phyloP scores from a whole-genome alignment of 2,888 invertebrate species.

The Rhabditoides inermis region DNA sequence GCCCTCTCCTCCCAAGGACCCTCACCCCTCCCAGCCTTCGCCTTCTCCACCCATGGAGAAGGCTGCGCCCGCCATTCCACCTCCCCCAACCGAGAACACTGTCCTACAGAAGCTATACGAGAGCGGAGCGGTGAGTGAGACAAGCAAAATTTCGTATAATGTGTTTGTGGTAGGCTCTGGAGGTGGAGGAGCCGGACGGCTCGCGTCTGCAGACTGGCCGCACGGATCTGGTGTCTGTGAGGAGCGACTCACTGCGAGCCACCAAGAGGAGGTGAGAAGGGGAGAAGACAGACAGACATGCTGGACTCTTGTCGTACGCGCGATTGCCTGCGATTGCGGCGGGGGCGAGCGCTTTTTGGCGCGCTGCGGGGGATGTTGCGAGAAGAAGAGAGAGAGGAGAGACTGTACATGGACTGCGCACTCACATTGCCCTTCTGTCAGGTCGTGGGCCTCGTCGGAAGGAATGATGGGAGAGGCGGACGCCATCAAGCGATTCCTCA shows the following conservation, averaged over 20 bases:
- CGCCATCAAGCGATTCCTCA: constrained; percentile 31
- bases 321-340: too few species aligned
- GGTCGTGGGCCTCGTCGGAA: constrained; percentile 48
- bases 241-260: constrained; percentile 47
- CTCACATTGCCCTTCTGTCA: constrained; percentile 3
- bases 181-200: constrained; percentile 22
- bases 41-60: too few species aligned
- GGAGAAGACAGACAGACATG: not conserved
- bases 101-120: not conserved
- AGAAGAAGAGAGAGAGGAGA: too few species aligned
- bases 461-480: constrained; percentile 37
- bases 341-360: too few species aligned
- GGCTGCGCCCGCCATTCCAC: not conserved
- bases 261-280: constrained; percentile 36
- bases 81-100: not conserved
- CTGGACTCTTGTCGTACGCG: too few species aligned
- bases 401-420: too few species aligned
- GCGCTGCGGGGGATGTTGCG: too few species aligned
- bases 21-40: constrained; percentile 14
- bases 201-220: constrained; percentile 20
- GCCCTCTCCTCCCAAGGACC: constrained; percentile 26
- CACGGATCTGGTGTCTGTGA: constrained; percentile 42
- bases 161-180: constrained; percentile 1
- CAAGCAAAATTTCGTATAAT: not conserved
- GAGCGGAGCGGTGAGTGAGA: not conserved